phyloP scores from a whole-genome alignment of 2,888 invertebrate species.

The Andrena minutula region DNA sequence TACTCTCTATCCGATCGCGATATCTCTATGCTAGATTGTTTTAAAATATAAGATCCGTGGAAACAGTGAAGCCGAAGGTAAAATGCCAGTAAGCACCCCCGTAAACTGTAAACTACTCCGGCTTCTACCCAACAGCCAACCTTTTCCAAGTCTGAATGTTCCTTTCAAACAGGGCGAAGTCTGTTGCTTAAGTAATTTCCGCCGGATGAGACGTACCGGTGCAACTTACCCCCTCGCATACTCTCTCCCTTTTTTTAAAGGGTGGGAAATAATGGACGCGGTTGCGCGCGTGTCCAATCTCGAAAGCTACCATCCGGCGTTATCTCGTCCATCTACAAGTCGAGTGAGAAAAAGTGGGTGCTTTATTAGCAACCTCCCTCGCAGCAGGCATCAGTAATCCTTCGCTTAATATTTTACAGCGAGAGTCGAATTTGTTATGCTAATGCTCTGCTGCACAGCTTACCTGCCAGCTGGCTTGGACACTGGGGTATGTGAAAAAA shows the following conservation, averaged over 20 bases:
- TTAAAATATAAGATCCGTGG: neutral
- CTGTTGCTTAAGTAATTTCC: slow-evolving; percentile 58
- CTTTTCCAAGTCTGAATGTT: slow-evolving; percentile 22
- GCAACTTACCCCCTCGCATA: slow-evolving; percentile 16
- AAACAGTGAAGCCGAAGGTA: neutral
- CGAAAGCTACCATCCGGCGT: slow-evolving; percentile 33
- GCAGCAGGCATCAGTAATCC: slow-evolving; percentile 20
- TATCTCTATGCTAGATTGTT: neutral
- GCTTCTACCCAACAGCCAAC: slow-evolving; percentile 7
- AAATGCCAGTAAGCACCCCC: slow-evolving; percentile 10
- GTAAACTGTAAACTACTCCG: slow-evolving; percentile 20
- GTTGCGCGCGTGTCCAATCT: slow-evolving; percentile 38
- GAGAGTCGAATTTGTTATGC: slow-evolving; percentile 33
- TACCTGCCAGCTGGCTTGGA: neutral
- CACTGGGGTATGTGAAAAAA: neutral
- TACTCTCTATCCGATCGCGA: neutral
- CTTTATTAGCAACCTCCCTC: slow-evolving; percentile 9
- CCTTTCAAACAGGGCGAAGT: slow-evolving; percentile 35
- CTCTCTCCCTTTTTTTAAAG: neutral
- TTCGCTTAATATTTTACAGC: slow-evolving; percentile 26
- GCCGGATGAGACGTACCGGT: slow-evolving; percentile 39
- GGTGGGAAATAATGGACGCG: slow-evolving; percentile 28
- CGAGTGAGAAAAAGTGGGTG: neutral
- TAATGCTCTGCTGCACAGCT: slow-evolving; percentile 14
- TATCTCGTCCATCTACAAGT: slow-evolving; percentile 24